A percentile compares a stretch with the other conserved stretches of the same genome.
These are phyloP conservation scores for Neofelis nebulosa DNA, from an alignment of 2,113 vertebrate genomes.

Conservation along the genomic window DNA sequence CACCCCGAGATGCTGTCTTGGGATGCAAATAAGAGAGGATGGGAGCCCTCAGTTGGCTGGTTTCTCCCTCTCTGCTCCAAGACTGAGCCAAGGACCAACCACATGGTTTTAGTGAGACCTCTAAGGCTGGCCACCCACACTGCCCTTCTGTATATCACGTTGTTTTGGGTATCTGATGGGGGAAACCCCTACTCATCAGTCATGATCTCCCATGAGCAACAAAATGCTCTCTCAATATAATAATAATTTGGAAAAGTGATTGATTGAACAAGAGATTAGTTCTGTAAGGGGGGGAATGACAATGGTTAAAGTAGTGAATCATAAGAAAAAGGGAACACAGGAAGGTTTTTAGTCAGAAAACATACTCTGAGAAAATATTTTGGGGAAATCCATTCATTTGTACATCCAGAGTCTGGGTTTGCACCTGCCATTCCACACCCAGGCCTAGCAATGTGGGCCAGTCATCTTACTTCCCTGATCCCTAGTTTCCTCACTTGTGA, in stretches of 20 bases:
- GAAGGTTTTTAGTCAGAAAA: not conserved
- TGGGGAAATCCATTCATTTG: not conserved
- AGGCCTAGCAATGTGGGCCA: not conserved
- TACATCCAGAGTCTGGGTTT: not conserved
- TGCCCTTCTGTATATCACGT: not conserved
- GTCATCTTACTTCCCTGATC: not conserved
- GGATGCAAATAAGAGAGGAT: not conserved
- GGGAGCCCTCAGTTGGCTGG: too few relatives aligned
- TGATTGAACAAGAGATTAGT: not conserved
- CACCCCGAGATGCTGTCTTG: not conserved
- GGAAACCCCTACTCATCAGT: not conserved
- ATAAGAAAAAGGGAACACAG: not conserved
- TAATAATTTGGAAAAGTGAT: not conserved
- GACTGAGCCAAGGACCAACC: not conserved
- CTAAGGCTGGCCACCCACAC: not conserved
- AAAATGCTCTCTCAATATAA: not conserved
- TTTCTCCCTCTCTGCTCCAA: not conserved
- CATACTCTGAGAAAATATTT: not conserved
- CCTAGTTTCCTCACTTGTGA: not conserved
- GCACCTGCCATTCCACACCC: not conserved
- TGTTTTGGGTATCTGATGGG: not conserved
- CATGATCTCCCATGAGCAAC: not conserved
- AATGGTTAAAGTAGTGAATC: not conserved
- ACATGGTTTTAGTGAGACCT: not conserved
- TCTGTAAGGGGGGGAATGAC: not conserved